Evolutionary conservation across 2,888 invertebrate species (phyloP), one percentile per base, ranked within the genome.

Genomic region (Priocnemis perturbator): DNA sequence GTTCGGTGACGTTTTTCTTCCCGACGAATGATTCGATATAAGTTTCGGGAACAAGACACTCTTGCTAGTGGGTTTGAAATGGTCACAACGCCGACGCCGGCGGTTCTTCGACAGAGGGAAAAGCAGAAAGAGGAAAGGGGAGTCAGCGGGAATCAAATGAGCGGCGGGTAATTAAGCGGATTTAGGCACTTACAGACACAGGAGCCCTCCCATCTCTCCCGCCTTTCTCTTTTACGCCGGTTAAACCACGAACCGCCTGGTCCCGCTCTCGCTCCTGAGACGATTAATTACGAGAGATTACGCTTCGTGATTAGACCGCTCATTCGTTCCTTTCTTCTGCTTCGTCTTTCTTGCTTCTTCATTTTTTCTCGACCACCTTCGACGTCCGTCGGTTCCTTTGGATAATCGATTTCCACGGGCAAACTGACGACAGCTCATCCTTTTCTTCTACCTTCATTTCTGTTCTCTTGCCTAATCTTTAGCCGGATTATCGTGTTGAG

Each of bases 131-230:
- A 21, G 26, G 26, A 11, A n/a, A 26, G n/a, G 56, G 48, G 64
- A 61, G 64, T 63, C 65, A 55, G 73, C 69, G 71, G 66, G 58
- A 74, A 78, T 79, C 74, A 79, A 79, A 79, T 67, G 75, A 79
- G 69, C 69, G 78, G 66, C 71, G 61, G 60, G 76, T 78, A 81
- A 79, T 79, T 79, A 79, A 79, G 69, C 81, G 74, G 77, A 78
- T 79, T 79, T 78, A 68, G 78, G 76, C 78, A 72, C 78, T 73
- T 66, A 67, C 58, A 67, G 64, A 74, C 70, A 67, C 65, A 37
- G 37, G 72, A 67, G 65, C 64, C 63, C 74, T 66, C 67, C 61
- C 59, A 50, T 14, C 17, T 50, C n/a, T 5, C 50, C 23, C 57
- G 47, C 50, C 52, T 55, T 62, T 66, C 65, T 61, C 77, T 69